These are phyloP conservation scores for Ictalurus furcatus DNA, from an alignment of 2,113 vertebrate genomes.

Conservation along the genomic window DNA sequence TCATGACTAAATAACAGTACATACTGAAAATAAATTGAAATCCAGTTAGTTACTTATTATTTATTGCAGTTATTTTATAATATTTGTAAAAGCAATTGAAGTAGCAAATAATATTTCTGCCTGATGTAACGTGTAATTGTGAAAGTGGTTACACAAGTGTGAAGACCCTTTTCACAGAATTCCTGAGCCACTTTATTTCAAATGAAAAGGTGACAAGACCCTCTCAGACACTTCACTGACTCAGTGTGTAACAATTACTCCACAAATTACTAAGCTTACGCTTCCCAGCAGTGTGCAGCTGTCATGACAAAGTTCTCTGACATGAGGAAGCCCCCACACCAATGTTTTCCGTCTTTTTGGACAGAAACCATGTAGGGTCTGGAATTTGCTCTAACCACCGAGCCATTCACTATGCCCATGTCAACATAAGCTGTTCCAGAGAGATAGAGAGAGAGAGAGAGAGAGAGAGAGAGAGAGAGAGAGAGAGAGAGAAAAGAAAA, in stretches of 20 bases:
- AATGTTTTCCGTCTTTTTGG: slow-evolving; percentile 2
- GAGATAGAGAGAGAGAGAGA: slow-evolving; percentile 4
- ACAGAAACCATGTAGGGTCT: slow-evolving; percentile 60
- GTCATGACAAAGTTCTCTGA: slow-evolving; percentile 51
- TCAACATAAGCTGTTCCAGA: slow-evolving; percentile 33
- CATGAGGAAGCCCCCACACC: slow-evolving; percentile 54
- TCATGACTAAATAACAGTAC: neutral
- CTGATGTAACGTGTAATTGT: neutral
- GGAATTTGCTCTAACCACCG: slow-evolving; percentile 39
- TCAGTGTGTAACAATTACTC: neutral
- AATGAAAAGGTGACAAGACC: neutral
- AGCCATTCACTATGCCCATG: slow-evolving; percentile 45
- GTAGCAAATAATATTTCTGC: neutral
- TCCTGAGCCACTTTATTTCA: neutral
- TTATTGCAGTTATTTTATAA: neutral
- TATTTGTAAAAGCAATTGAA: no score
- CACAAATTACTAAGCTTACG: slow-evolving; percentile 21
- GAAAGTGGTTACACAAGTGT: neutral
- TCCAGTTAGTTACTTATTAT: neutral
- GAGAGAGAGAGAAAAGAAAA: neutral
- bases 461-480: neutral
- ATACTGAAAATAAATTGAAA: neutral
- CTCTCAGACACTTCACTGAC: neutral
- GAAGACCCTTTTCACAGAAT: slow-evolving; percentile 15
- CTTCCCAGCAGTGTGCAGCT: slow-evolving; percentile 49